Percentiles rank a stretch among this genome's conserved stretches.
Evolutionary conservation across 2,888 invertebrate species (phyloP).

Genomic region (Drosophila anceps): DNA sequence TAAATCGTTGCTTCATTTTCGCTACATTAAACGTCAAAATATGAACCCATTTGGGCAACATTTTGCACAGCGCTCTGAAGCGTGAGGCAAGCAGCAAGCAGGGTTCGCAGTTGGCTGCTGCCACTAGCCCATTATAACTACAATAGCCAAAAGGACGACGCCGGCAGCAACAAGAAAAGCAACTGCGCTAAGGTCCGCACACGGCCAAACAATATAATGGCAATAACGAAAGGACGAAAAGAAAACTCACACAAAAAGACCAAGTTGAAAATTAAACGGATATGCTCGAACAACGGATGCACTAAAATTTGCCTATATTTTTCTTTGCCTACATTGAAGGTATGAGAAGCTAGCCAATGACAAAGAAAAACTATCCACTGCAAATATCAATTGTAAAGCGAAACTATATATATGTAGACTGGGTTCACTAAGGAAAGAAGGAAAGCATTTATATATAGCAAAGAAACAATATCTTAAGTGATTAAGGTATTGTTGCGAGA

Average conservation of each 20-base stretch:
- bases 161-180: conserved; percentile 42
- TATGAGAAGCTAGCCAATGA: background rate
- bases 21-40: conserved; percentile 85
- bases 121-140: conserved; percentile 58
- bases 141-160: conserved; percentile 33
- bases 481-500: too few species aligned
- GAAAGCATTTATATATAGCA: too few species aligned
- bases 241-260: conserved; percentile 44
- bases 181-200: conserved; percentile 43
- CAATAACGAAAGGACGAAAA: conserved; percentile 67
- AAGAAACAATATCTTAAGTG: too few species aligned
- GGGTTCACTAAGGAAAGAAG: too few species aligned
- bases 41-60: conserved; percentile 84
- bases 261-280: conserved; percentile 4
- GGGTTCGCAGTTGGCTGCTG: conserved; percentile 22
- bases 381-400: too few species aligned
- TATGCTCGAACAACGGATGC: conserved; percentile 28
- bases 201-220: conserved; percentile 70
- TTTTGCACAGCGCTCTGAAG: conserved; percentile 55
- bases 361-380: background rate
- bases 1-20: conserved; percentile 84
- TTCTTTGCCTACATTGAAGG: too few species aligned
- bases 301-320: background rate
- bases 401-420: too few species aligned
- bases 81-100: conserved; percentile 4